phyloP scores from a whole-genome alignment of 2,797 vertebrate genomes.

The Arnoldichthys spilopterus region DNA sequence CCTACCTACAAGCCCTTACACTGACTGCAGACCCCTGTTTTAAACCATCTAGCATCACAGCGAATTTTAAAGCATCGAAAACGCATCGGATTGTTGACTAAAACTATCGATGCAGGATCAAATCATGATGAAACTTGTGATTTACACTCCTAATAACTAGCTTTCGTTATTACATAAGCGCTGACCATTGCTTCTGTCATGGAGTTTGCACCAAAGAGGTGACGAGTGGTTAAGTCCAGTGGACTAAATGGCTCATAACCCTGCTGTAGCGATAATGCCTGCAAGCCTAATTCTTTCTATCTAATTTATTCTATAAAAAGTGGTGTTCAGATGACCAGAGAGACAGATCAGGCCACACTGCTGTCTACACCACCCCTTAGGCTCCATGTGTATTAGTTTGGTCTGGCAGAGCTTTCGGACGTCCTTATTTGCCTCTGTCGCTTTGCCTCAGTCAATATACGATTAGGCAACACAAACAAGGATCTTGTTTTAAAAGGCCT shows the following conservation, averaged over 20 bases:
- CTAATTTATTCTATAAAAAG: background rate
- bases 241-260: background rate
- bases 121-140: no score
- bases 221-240: background rate
- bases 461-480: constrained; percentile 82
- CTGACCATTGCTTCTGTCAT: background rate
- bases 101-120: no score
- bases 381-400: constrained; percentile 4
- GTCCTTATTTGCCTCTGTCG: constrained; percentile 72
- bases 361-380: background rate
- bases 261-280: background rate
- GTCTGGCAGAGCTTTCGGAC: constrained; percentile 34
- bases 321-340: constrained; percentile 1
- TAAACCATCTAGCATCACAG: no score
- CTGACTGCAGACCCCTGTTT: no score
- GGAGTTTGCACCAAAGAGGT: background rate
- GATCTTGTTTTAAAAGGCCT: constrained; percentile 75
- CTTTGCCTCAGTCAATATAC: constrained; percentile 75
- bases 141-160: no score
- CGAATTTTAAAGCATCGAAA: no score
- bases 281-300: background rate
- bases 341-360: background rate
- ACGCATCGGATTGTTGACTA: no score
- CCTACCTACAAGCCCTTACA: no score
- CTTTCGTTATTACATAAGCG: no score